phyloP scores from a whole-genome alignment of 1,140 invertebrate species.

The Drosophila repleta region DNA sequence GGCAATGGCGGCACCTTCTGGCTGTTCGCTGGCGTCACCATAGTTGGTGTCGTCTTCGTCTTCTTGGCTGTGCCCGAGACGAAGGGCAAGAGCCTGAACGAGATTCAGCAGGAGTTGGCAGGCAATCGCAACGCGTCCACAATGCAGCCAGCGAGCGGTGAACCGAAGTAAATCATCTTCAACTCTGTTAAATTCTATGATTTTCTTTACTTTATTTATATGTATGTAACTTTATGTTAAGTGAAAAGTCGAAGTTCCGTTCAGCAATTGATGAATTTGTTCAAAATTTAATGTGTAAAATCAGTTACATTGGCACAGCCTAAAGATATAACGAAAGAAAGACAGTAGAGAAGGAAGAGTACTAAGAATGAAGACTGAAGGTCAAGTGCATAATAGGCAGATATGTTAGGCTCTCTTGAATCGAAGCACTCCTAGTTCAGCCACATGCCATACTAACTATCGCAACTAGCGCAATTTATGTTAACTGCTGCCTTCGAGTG shows the following conservation, averaged over 20 bases:
- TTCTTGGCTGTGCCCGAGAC: constrained; percentile 93
- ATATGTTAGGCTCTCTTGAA: constrained; percentile 46
- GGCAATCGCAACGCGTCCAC: constrained; percentile 54
- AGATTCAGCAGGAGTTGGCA: constrained; percentile 89
- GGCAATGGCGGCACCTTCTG: constrained; percentile 90
- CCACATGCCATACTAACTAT: constrained; percentile 20
- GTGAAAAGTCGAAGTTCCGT: constrained; percentile 58
- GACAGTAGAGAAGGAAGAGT: constrained; percentile 28
- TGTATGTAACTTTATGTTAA: constrained; percentile 55
- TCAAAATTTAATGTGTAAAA: constrained; percentile 54
- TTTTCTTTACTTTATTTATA: constrained; percentile 52
- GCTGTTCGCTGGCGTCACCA: constrained; percentile 90
- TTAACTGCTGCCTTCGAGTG: constrained; percentile 43
- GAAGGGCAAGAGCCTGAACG: constrained; percentile 93
- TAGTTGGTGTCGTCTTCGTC: constrained; percentile 90
- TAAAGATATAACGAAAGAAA: constrained; percentile 18
- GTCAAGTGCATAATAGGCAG: constrained; percentile 64
- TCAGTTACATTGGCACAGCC: constrained; percentile 13
- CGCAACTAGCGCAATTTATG: constrained; percentile 9
- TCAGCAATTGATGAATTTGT: constrained; percentile 54
- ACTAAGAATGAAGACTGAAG: constrained; percentile 77
- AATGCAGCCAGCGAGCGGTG: constrained; percentile 5
- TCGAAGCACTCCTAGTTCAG: constrained; percentile 38
- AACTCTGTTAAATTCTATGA: constrained; percentile 52
- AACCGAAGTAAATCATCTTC: constrained; percentile 38